A percentile compares a stretch with the other conserved stretches of the same genome.
Evolutionary conservation across 2,113 vertebrate species (phyloP).

Genomic region (Phyllostomus discolor): DNA sequence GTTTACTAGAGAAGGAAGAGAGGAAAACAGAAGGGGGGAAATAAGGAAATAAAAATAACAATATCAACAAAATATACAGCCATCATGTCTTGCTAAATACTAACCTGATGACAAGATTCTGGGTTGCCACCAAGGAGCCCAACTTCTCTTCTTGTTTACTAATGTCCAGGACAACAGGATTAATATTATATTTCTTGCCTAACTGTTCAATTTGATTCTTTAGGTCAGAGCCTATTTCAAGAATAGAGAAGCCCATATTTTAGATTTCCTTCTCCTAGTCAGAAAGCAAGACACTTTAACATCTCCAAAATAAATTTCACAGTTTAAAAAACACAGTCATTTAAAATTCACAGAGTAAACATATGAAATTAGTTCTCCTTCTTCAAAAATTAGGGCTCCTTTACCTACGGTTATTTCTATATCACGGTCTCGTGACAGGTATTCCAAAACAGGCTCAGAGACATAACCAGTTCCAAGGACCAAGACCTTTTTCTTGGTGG

Average conservation of each 20-base stretch:
- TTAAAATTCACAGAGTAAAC: not conserved
- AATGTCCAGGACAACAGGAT: slow-evolving; percentile 85
- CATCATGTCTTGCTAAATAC: slow-evolving; percentile 31
- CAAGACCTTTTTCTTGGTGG: slow-evolving; percentile 88
- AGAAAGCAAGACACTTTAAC: not conserved
- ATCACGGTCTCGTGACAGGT: slow-evolving; percentile 88
- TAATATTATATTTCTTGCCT: slow-evolving; percentile 85
- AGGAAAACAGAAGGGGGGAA: not conserved
- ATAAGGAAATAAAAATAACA: not conserved
- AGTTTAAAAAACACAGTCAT: not conserved
- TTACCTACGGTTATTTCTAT: slow-evolving; percentile 93
- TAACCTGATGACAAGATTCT: slow-evolving; percentile 94
- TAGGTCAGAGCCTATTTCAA: slow-evolving; percentile 85
- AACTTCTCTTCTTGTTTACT: slow-evolving; percentile 86
- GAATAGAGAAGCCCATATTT: slow-evolving; percentile 45
- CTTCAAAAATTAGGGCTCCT: slow-evolving; percentile 57
- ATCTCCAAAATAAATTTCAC: not conserved
- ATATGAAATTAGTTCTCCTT: not conserved
- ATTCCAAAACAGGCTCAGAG: slow-evolving; percentile 92
- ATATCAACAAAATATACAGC: not conserved
- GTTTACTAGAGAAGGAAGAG: not conserved
- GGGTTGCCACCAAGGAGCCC: slow-evolving; percentile 88
- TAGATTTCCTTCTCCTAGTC: not conserved
- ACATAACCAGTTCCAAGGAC: slow-evolving; percentile 95
- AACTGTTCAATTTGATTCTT: slow-evolving; percentile 89